Evolutionary conservation across 2,888 invertebrate species (phyloP).

Genomic region (Cataglyphis livida): DNA sequence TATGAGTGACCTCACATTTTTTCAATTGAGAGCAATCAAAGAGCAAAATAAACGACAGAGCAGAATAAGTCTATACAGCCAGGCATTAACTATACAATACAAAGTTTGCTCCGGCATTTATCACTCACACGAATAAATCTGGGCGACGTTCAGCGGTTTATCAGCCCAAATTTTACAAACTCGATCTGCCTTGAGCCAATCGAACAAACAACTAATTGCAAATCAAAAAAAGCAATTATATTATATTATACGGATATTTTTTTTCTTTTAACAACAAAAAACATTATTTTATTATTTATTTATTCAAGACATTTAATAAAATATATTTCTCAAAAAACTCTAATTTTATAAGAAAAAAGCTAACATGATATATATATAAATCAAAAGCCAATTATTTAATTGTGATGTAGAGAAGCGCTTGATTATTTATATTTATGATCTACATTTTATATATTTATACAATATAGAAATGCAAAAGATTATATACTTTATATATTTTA

Average conservation of each 20-base stretch:
- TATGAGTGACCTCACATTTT: constrained; percentile 39
- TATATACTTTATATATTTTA: neutral
- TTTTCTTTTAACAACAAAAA: neutral
- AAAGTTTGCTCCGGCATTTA: neutral
- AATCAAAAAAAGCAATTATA: neutral
- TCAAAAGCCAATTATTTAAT: neutral
- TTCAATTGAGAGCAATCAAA: constrained; percentile 33
- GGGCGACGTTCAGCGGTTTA: constrained; percentile 43
- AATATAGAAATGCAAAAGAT: neutral
- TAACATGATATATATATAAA: neutral
- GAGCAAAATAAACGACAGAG: neutral
- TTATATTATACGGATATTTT: neutral
- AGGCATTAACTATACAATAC: neutral
- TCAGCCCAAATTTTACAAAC: constrained; percentile 42
- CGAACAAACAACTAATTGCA: constrained; percentile 46
- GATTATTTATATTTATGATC: neutral
- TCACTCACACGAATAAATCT: neutral
- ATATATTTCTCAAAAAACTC: neutral
- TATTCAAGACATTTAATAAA: neutral
- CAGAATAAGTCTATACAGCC: neutral
- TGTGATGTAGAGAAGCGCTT: neutral
- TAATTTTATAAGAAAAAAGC: neutral
- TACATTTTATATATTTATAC: neutral
- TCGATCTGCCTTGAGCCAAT: neutral
- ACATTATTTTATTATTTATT: neutral